Conservation (phyloP, 2,113 vertebrate species). For the Casuarius casuarius region DNA sequence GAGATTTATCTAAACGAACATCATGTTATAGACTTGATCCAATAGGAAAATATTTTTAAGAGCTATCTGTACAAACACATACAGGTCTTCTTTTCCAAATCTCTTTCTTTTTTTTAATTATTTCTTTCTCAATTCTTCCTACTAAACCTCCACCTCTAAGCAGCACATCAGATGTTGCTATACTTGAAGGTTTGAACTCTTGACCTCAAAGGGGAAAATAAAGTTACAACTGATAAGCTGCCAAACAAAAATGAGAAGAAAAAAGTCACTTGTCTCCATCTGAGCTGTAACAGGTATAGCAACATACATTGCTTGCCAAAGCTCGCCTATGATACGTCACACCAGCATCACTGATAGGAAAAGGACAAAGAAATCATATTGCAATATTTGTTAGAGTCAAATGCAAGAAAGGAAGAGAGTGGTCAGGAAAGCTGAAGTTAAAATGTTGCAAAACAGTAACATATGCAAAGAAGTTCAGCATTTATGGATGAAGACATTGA, state of each 20-base stretch:
- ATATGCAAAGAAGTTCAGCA: neutral
- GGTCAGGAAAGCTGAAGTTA: neutral
- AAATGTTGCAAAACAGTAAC: neutral
- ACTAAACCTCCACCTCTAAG: neutral
- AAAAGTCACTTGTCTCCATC: neutral
- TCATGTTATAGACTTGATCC: neutral
- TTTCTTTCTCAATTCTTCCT: neutral
- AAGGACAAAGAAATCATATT: neutral
- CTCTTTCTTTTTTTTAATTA: neutral
- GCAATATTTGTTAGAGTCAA: neutral
- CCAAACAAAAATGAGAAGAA: neutral
- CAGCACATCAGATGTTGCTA: neutral
- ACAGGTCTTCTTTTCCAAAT: neutral
- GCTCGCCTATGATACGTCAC: neutral
- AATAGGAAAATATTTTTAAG: neutral
- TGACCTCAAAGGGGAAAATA: neutral
- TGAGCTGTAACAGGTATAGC: neutral
- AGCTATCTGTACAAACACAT: neutral
- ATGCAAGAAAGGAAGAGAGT: neutral
- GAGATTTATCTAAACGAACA: neutral
- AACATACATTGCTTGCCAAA: neutral
- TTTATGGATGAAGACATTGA: fast-evolving
- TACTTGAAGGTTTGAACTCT: neutral
- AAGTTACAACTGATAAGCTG: neutral
- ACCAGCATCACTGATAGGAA: neutral